Percentiles rank a stretch among this genome's conserved stretches.
Conservation (phyloP, 2,888 invertebrate genomes). For the Molorchus minor region DNA sequence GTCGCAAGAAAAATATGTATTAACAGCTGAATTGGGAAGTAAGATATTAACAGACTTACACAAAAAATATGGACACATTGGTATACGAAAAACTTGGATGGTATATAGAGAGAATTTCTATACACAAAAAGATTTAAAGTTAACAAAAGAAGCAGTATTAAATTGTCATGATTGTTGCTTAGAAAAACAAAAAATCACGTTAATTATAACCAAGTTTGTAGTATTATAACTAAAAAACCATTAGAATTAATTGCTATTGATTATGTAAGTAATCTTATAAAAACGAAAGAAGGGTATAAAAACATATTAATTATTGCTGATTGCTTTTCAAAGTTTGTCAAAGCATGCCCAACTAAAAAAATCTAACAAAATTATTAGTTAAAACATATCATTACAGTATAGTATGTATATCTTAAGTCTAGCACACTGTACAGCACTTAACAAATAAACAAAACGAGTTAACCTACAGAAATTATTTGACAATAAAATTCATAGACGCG, state of each 20-base stretch:
- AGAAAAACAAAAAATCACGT: not conserved
- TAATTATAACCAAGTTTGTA: not conserved
- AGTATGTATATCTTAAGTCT: no score
- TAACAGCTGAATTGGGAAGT: not conserved
- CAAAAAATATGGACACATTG: not conserved
- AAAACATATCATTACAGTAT: no score
- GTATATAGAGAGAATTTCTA: conserved; percentile 12
- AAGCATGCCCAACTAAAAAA: no score
- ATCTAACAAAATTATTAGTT: no score
- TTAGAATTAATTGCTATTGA: not conserved
- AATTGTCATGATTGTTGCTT: not conserved
- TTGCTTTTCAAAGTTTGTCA: not conserved
- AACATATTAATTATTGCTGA: not conserved
- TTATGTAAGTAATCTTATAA: not conserved
- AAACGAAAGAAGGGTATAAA: not conserved
- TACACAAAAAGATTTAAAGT: not conserved
- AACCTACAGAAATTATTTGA: no score
- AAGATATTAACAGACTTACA: not conserved
- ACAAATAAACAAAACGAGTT: no score
- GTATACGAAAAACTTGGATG: not conserved
- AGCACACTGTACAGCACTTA: no score
- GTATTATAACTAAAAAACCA: not conserved
- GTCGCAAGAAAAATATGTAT: not conserved
- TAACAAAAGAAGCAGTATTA: not conserved
- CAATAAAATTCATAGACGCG: no score